Evolutionary conservation across 2,888 invertebrate species (phyloP).

Genomic region (Pyralis farinalis): DNA sequence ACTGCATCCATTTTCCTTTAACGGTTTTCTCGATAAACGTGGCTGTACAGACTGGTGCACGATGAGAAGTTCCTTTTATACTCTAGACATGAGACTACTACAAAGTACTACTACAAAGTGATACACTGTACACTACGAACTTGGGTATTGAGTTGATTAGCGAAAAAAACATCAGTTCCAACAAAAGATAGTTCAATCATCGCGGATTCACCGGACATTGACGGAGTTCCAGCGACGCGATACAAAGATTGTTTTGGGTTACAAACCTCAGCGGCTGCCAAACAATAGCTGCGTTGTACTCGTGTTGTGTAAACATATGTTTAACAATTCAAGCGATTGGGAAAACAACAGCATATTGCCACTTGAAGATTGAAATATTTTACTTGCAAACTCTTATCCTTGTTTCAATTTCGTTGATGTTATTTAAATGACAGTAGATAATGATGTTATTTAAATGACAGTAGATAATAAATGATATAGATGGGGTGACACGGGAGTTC

Average conservation of each 20-base stretch:
- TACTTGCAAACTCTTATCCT: slow-evolving; percentile 2
- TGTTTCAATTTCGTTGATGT: too few relatives aligned
- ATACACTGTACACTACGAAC: not conserved
- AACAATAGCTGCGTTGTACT: slow-evolving; percentile 56
- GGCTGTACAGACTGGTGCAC: too few relatives aligned
- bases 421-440: too few relatives aligned
- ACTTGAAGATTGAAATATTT: slow-evolving; percentile 12
- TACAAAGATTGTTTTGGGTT: slow-evolving; percentile 50
- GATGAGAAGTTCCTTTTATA: too few relatives aligned
- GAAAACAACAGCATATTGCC: slow-evolving; percentile 42
- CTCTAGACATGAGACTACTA: too few relatives aligned
- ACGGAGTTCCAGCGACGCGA: slow-evolving; percentile 42
- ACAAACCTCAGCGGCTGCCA: slow-evolving; percentile 34
- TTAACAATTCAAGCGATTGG: slow-evolving; percentile 27
- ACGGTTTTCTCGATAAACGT: too few relatives aligned
- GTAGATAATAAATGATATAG: too few relatives aligned
- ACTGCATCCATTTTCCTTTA: too few relatives aligned
- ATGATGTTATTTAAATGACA: too few relatives aligned
- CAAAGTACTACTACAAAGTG: too few relatives aligned
- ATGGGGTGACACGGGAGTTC: too few relatives aligned
- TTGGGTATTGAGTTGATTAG: not conserved
- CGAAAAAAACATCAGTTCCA: slow-evolving; percentile 8
- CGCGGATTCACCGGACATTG: slow-evolving; percentile 62
- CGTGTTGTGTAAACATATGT: slow-evolving; percentile 61
- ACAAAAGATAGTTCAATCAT: slow-evolving; percentile 28